Evolutionary conservation across 2,113 vertebrate species (phyloP).

Genomic region (Poecilia latipinna): DNA sequence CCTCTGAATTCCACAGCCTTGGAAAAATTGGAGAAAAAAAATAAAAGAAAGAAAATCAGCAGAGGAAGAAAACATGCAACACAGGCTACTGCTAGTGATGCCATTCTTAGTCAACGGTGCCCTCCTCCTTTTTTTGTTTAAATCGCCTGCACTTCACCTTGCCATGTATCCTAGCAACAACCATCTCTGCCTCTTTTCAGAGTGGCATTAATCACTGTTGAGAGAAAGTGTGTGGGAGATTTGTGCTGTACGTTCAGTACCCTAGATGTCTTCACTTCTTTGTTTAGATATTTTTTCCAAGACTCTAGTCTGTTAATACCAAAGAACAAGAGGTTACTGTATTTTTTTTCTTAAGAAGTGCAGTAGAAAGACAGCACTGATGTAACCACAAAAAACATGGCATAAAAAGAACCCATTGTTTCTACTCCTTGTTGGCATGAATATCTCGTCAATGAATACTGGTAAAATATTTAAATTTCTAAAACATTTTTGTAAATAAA

Average conservation of each 20-base stretch:
- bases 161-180: conserved; percentile 85
- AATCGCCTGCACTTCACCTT: conserved; percentile 80
- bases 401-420: not conserved
- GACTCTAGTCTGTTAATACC: conserved; percentile 27
- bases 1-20: conserved; percentile 22
- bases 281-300: conserved; percentile 27
- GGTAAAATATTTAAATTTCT: not conserved
- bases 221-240: conserved; percentile 72
- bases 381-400: not conserved
- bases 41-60: conserved; percentile 18
- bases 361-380: conserved; percentile 9
- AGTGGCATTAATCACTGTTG: conserved; percentile 80
- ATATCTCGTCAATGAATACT: not conserved
- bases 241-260: conserved; percentile 56
- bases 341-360: not conserved
- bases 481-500: not conserved
- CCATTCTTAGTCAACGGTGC: conserved; percentile 64
- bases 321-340: conserved; percentile 7
- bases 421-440: not conserved
- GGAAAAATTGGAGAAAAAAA: conserved; percentile 3
- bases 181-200: conserved; percentile 78
- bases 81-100: conserved; percentile 55
- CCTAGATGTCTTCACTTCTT: conserved; percentile 46
- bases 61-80: conserved; percentile 37
- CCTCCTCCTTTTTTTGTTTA: conserved; percentile 67